These are phyloP conservation scores for Coregonus ussuriensis DNA, from an alignment of 2,797 vertebrate genomes.

Conservation along the genomic window DNA sequence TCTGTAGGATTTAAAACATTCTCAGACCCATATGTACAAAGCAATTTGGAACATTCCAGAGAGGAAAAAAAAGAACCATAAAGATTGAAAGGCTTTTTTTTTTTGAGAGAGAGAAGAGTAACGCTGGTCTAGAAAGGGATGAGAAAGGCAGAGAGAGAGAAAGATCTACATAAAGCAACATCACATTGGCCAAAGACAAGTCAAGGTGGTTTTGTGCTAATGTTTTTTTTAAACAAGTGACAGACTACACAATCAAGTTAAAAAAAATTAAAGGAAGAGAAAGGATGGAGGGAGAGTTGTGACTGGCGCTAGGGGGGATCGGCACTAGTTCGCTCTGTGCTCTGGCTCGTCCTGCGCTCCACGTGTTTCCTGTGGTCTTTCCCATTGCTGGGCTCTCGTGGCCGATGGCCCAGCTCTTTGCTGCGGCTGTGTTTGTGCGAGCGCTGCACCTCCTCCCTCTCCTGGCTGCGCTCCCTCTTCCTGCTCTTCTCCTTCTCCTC, in stretches of 20 bases:
- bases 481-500: slow-evolving; percentile 82
- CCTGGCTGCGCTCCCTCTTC: slow-evolving; percentile 86
- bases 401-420: slow-evolving; percentile 86
- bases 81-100: slow-evolving; percentile 70
- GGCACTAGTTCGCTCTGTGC: slow-evolving; percentile 81
- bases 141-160: slow-evolving; percentile 46
- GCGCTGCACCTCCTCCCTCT: slow-evolving; percentile 84
- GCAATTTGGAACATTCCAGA: slow-evolving; percentile 81
- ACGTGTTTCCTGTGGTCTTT: slow-evolving; percentile 84
- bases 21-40: slow-evolving; percentile 90
- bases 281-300: slow-evolving; percentile 39
- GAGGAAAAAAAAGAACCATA: slow-evolving; percentile 67
- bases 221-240: slow-evolving; percentile 59
- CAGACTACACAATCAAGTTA: slow-evolving; percentile 45
- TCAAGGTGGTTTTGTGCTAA: slow-evolving; percentile 53
- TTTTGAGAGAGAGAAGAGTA: slow-evolving; percentile 67
- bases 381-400: slow-evolving; percentile 81
- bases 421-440: slow-evolving; percentile 86
- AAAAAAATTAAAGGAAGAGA: slow-evolving; percentile 45
- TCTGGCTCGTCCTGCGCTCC: slow-evolving; percentile 83
- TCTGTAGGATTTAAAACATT: slow-evolving; percentile 90
- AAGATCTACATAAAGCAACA: slow-evolving; percentile 50
- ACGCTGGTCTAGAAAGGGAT: slow-evolving; percentile 74
- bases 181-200: slow-evolving; percentile 49
- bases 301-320: slow-evolving; percentile 63